Conservation (phyloP, 2,888 invertebrate species). For the Hyalella azteca region DNA sequence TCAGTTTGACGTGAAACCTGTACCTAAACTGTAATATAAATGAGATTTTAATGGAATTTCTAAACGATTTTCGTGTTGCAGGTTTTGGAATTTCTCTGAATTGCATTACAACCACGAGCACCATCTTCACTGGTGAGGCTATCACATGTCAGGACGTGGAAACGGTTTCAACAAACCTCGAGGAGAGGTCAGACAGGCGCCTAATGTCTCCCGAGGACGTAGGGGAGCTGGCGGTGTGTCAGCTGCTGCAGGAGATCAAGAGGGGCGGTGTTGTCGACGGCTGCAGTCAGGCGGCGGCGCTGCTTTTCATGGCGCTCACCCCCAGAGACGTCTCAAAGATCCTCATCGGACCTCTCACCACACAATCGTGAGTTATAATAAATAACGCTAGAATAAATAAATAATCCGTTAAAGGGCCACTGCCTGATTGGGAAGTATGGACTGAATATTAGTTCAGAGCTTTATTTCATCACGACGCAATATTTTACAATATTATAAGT, state of each 20-base stretch:
- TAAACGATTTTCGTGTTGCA: background rate
- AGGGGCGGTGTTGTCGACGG: constrained; percentile 91
- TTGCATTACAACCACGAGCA: constrained; percentile 88
- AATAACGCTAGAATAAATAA: too few relatives aligned
- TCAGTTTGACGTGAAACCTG: background rate
- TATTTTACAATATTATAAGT: too few relatives aligned
- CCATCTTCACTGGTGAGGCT: constrained; percentile 64
- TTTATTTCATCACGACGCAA: too few relatives aligned
- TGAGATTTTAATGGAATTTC: background rate
- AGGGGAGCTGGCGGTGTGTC: constrained; percentile 80
- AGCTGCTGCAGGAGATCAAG: constrained; percentile 87
- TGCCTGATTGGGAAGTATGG: too few relatives aligned
- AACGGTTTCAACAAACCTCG: constrained; percentile 65
- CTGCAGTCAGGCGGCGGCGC: constrained; percentile 81
- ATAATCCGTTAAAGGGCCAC: too few relatives aligned
- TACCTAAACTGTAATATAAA: background rate
- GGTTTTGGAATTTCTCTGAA: constrained; percentile 77
- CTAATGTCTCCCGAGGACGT: constrained; percentile 77
- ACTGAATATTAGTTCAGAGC: too few relatives aligned
- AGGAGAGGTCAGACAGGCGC: background rate
- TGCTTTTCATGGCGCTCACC: constrained; percentile 92
- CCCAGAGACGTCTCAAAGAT: constrained; percentile 92
- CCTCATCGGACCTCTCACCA: constrained; percentile 70
- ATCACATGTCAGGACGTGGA: constrained; percentile 62
- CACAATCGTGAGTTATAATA: constrained; percentile 69